Conservation (phyloP, 92 coral and sea anemone species). For the Scolanthus callimorphus region DNA sequence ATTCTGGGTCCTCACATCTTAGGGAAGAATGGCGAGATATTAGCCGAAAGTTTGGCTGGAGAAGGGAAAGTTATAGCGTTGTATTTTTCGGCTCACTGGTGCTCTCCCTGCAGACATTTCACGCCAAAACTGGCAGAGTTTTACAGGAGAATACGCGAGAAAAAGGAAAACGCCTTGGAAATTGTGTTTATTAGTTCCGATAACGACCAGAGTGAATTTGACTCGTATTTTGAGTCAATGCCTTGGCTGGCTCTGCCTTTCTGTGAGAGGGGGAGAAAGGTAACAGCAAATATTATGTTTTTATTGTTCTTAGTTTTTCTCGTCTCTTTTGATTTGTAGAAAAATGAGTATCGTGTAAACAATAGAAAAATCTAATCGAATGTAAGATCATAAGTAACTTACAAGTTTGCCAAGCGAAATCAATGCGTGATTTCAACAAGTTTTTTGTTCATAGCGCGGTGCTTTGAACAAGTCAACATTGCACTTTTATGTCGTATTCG, state of each 20-base stretch:
- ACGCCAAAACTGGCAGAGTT: conserved; percentile 43
- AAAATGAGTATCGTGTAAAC: no score
- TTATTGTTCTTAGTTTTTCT: no score
- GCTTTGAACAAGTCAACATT: no score
- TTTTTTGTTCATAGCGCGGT: no score
- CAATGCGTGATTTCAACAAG: no score
- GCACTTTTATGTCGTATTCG: no score
- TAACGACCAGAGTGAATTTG: conserved; percentile 14
- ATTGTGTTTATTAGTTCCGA: conserved; percentile 47
- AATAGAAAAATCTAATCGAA: no score
- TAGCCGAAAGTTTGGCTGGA: conserved; percentile 45
- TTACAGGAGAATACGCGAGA: conserved; percentile 26
- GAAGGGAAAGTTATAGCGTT: conserved; percentile 41
- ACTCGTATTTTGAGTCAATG: conserved; percentile 53
- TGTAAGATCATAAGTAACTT: no score
- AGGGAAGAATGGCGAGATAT: conserved; percentile 27
- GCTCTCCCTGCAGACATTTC: conserved; percentile 34
- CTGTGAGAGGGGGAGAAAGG: conserved; percentile 69
- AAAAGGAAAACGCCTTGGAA: conserved; percentile 9
- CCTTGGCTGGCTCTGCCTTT: conserved; percentile 91
- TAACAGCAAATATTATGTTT: no score
- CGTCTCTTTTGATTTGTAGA: no score
- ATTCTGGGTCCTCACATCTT: conserved; percentile 60
- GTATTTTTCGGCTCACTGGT: conserved; percentile 51
- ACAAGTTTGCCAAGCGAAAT: no score